Evolutionary conservation across 2,113 vertebrate genomes (phyloP).

Genomic region (Neogobius melanostomus): DNA sequence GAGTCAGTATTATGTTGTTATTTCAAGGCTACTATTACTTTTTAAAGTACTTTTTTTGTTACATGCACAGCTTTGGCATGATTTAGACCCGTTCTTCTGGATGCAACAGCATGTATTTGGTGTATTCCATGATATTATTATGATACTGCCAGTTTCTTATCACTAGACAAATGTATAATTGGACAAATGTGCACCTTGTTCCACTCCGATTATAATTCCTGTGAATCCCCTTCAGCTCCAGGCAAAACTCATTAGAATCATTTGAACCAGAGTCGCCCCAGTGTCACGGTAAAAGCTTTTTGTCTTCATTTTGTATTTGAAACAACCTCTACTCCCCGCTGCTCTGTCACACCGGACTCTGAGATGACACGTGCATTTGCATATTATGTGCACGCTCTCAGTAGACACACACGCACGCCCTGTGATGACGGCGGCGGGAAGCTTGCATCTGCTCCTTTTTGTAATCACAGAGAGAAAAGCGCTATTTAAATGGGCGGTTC

Average conservation of each 20-base stretch:
- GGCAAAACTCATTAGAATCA: neutral
- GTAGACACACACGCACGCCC: neutral
- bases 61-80: too few species aligned
- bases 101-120: too few species aligned
- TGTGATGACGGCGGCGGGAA: neutral
- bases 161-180: neutral
- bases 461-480: neutral
- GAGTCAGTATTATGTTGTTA: too few species aligned
- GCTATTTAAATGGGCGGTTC: neutral
- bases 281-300: neutral
- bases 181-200: neutral
- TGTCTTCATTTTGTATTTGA: slow-evolving; percentile 6
- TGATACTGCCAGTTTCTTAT: too few species aligned
- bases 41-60: too few species aligned
- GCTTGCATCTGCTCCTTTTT: neutral
- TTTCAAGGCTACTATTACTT: too few species aligned
- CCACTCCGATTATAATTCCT: neutral
- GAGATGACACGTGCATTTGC: slow-evolving; percentile 8
- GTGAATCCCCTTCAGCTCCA: neutral
- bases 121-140: too few species aligned
- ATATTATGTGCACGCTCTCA: neutral
- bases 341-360: neutral
- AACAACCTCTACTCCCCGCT: neutral
- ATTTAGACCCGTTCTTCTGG: too few species aligned
- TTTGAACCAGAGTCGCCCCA: neutral